Base-by-base conservation (phyloP, 30 jellyfish, hydroid and myxozoan species). In the Hydractinia symbiolongicarpus region DNA sequence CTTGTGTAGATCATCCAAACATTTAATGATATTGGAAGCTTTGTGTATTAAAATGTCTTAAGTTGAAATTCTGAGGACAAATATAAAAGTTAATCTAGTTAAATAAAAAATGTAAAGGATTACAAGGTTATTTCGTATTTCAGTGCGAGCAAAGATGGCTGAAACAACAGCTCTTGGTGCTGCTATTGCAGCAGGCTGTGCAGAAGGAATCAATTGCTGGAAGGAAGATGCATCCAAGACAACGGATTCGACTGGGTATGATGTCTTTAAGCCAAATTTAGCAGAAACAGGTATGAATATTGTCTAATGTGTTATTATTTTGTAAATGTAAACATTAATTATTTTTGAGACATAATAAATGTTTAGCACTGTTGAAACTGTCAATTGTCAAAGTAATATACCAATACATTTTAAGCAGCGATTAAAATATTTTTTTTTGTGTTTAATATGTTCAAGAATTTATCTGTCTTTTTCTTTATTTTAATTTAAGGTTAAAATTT, bases 91-190 rank as follows among this genome's bases (percentile, higher is more conserved):
- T 30, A 30, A 30, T 30, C 44, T 30, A 30, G 44, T 30, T 30
- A 30, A 30, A 30, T 30, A 2, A 30, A 30, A 30, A 30, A 30
- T 30, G 44, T 30, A 30, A 30, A 30, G 44, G 44, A 30, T 30
- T 30, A 30, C 44, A 30, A 30, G 44, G 44, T 0, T 30, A 30
- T 16, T 52, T 55, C 80, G 0, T 50, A 15, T 76, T 76, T 52
- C 40, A 77, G 74, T 81, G 76, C 79, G 97, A 60, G 95, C 97
- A 54, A 71, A 66, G 53, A 89, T 89, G 97, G 78, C 95, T 15
- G 97, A 89, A 78, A 89, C 97, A 57, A 89, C 97, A 53, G 97
- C 97, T 2, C 79, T 89, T 7, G 97, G 97, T 11, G 97, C 97
- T 4, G 97, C 97, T 15, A 84, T 89, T 17, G 97, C 95, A 6